Conservation (phyloP, 2,888 invertebrate species). For the Ganaspis brasiliensis region DNA sequence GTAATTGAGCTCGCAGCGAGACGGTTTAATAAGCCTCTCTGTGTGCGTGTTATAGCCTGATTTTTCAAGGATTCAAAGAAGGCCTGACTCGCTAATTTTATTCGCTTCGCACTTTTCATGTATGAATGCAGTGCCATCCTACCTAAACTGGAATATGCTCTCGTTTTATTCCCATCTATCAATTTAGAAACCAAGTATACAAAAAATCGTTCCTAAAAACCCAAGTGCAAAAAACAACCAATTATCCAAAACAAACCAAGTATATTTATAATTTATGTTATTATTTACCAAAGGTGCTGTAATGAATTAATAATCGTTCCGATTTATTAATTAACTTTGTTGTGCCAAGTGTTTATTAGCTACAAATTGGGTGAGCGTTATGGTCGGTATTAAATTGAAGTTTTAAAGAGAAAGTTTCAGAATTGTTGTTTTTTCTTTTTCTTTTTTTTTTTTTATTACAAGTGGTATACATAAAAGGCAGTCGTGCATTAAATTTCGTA, state of each 20-base stretch:
- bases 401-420: neutral
- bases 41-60: conserved; percentile 32
- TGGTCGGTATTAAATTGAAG: neutral
- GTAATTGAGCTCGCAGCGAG: conserved; percentile 40
- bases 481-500: conserved; percentile 34
- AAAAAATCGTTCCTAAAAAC: too few species aligned
- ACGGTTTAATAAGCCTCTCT: conserved; percentile 37
- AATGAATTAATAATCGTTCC: neutral
- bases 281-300: too few species aligned
- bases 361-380: neutral
- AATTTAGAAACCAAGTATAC: too few species aligned
- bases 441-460: conserved; percentile 5
- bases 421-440: too few species aligned
- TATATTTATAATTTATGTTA: too few species aligned
- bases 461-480: conserved; percentile 21
- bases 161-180: neutral
- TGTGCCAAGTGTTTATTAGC: neutral
- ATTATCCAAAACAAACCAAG: too few species aligned
- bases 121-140: neutral
- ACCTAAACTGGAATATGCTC: neutral
- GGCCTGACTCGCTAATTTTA: conserved; percentile 40
- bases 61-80: conserved; percentile 43
- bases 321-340: neutral
- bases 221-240: too few species aligned
- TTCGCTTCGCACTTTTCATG: conserved; percentile 30